Base-by-base conservation (phyloP, 1,140 invertebrate species). In the Drosophila punjabiensis region DNA sequence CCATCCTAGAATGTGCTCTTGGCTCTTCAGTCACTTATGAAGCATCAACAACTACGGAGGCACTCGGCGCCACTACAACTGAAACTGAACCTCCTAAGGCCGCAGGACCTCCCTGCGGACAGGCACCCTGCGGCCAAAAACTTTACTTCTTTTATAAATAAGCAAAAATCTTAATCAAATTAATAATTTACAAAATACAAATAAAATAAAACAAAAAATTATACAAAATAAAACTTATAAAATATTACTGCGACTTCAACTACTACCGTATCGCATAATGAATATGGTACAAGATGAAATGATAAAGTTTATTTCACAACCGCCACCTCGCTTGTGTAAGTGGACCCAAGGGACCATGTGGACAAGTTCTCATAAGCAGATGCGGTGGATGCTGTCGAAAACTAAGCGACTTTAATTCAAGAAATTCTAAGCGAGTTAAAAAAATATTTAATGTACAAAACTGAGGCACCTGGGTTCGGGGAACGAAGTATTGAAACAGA, bases 131-230 rank as follows among this genome's bases (percentile, higher is more conserved):
- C 8, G 48, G 48, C 3, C 39, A 47, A 59, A 66, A 66, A 11
- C n/a, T 66, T 0, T 66, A 59, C 53, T 47, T 59, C 20, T 67
- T 67, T 33, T 60, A 47, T 28, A 20, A 65, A 65, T 37, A 45
- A n/a, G n/a, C n/a, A n/a, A n/a, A n/a, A 13, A 28, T 6, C 0
- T n/a, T 30, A 2, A 52, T 28, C 1, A 5, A 52, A 37, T 20
- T 30, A 13, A 28, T 47, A 11, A 18, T 45, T 47, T 20, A 24
- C 1, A 24, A 24, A 24, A 24, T 24, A 24, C 24, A 24, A 24
- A n/a, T n/a, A n/a, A n/a, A n/a, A n/a, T n/a, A n/a, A n/a, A n/a
- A n/a, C n/a, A n/a, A n/a, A n/a, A n/a, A n/a, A n/a, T n/a, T n/a
- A n/a, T n/a, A n/a, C n/a, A n/a, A n/a, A n/a, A n/a, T n/a, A n/a